Percentiles rank a stretch among this genome's conserved stretches.
phyloP scores from a whole-genome alignment of 2,113 vertebrate genomes.

The Toxotes chatareus region DNA sequence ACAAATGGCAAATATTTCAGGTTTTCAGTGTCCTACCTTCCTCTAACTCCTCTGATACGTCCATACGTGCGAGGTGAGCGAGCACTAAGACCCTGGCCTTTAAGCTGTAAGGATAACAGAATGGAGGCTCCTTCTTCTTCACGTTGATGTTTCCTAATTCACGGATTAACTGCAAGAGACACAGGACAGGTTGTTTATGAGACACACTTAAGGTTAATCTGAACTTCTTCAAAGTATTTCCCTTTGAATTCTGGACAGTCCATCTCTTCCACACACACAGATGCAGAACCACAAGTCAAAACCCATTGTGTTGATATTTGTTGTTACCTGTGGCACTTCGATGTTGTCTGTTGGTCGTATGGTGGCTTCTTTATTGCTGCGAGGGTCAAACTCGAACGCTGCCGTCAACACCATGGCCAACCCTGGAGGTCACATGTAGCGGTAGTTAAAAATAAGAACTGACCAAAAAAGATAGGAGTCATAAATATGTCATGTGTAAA shows the following conservation, averaged over 20 bases:
- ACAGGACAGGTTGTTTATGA: not conserved
- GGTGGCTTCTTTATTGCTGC: slow-evolving; percentile 97
- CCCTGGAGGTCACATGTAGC: slow-evolving; percentile 78
- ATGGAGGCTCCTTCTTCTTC: slow-evolving; percentile 98
- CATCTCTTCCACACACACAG: not conserved
- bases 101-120: slow-evolving; percentile 97
- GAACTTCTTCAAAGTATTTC: not conserved
- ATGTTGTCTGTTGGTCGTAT: slow-evolving; percentile 97
- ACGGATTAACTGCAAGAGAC: slow-evolving; percentile 90
- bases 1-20: not conserved
- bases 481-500: not conserved
- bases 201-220: not conserved
- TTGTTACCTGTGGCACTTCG: slow-evolving; percentile 94
- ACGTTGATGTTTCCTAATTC: slow-evolving; percentile 98
- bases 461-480: not conserved
- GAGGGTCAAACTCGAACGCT: slow-evolving; percentile 97
- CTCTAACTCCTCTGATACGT: slow-evolving; percentile 93
- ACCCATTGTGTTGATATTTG: too few relatives aligned
- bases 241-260: not conserved
- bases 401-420: slow-evolving; percentile 96
- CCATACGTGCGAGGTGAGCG: slow-evolving; percentile 94
- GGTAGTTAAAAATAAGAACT: not conserved
- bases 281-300: not conserved
- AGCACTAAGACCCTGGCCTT: slow-evolving; percentile 96
- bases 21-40: slow-evolving; percentile 87